These are phyloP conservation scores for Sclerodermus sp. DNA, from an alignment of 2,888 invertebrate species.

Conservation along the genomic window DNA sequence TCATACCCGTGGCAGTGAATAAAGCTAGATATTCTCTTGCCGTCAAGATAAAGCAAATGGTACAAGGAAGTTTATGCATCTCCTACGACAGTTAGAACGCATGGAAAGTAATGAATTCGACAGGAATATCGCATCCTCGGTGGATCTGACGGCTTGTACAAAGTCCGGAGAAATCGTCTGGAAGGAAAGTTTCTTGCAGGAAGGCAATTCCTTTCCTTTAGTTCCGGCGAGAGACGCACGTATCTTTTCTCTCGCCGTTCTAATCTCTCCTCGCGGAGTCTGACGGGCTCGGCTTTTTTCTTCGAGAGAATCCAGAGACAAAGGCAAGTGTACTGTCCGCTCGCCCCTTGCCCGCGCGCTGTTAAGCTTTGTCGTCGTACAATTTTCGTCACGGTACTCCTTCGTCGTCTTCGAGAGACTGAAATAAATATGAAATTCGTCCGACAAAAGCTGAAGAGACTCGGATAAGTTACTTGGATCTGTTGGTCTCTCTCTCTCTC, in stretches of 20 bases:
- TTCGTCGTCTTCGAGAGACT: slow-evolving; percentile 14
- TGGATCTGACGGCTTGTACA: not conserved
- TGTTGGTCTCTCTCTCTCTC: no score
- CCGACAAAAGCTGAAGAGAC: slow-evolving; percentile 15
- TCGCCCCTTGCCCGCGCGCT: no score
- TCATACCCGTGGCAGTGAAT: no score
- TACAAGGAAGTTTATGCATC: not conserved
- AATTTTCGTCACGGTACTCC: not conserved
- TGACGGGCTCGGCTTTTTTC: slow-evolving; percentile 21
- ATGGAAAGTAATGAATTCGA: slow-evolving; percentile 10
- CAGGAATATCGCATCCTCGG: slow-evolving; percentile 6
- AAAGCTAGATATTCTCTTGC: no score
- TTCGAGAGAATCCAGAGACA: slow-evolving; percentile 21
- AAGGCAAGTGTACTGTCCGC: slow-evolving; percentile 4
- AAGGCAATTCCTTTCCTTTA: slow-evolving; percentile 24
- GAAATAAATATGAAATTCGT: slow-evolving; percentile 34
- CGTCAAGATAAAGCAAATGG: no score
- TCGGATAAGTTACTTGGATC: not conserved
- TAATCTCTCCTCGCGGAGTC: slow-evolving; percentile 20
- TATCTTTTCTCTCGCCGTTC: slow-evolving; percentile 16
- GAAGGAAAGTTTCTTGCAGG: slow-evolving; percentile 16
- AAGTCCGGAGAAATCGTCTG: slow-evolving; percentile 15
- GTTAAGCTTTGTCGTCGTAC: not conserved
- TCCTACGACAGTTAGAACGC: not conserved
- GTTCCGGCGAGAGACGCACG: slow-evolving; percentile 12